These are phyloP conservation scores for Sebastiscus tertius DNA, from an alignment of 2,797 vertebrate species.

Conservation along the genomic window DNA sequence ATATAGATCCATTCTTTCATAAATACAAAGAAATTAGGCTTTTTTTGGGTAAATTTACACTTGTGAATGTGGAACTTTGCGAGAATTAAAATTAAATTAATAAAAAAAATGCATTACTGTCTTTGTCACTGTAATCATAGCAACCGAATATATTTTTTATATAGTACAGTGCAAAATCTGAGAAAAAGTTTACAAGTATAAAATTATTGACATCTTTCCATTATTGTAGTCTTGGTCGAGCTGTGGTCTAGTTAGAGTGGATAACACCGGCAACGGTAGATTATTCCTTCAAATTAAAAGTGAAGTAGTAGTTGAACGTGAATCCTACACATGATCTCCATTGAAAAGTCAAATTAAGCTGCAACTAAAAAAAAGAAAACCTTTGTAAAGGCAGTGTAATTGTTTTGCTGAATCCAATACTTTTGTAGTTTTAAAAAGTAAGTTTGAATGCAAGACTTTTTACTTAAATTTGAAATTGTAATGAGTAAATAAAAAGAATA, in stretches of 20 bases:
- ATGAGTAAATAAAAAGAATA: not conserved
- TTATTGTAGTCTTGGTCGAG: conserved; percentile 63
- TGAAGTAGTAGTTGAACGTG: not conserved
- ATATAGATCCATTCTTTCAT: too few species aligned
- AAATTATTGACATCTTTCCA: conserved; percentile 35
- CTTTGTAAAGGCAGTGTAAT: not conserved
- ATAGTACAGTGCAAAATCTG: too few species aligned
- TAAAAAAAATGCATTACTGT: too few species aligned
- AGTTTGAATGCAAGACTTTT: not conserved
- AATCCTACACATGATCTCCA: not conserved
- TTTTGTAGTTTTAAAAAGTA: not conserved
- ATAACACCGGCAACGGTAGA: not conserved
- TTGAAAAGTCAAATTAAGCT: not conserved
- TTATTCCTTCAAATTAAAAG: conserved; percentile 18
- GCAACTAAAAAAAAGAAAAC: not conserved
- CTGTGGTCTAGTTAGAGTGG: not conserved
- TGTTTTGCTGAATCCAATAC: not conserved
- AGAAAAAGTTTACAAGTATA: too few species aligned
- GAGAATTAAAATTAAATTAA: too few species aligned
- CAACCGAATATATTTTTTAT: too few species aligned
- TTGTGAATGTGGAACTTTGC: too few species aligned
- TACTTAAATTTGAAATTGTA: not conserved
- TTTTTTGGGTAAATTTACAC: too few species aligned
- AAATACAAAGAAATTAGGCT: too few species aligned
- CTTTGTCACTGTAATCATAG: too few species aligned